phyloP scores from a whole-genome alignment of 2,797 vertebrate species.

The Bradypus variegatus region DNA sequence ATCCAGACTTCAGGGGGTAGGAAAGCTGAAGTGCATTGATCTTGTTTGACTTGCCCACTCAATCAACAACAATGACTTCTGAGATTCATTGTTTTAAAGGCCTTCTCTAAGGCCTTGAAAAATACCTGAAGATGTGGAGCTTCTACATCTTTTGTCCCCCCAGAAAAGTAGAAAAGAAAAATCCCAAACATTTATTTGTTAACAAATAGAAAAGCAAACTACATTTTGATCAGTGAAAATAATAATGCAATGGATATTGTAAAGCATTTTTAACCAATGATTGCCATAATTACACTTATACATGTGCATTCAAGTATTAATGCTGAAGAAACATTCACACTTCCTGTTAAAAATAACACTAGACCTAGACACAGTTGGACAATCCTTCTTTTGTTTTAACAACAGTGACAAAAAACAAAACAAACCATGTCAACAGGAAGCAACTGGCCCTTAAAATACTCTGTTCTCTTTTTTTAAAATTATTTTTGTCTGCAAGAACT shows the following conservation, averaged over 20 bases:
- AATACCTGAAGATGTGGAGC: background rate
- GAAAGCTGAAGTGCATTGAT: background rate
- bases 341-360: slow-evolving; percentile 61
- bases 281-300: slow-evolving; percentile 64
- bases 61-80: background rate
- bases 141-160: background rate
- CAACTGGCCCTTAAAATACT: slow-evolving; percentile 47
- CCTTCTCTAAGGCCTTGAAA: background rate
- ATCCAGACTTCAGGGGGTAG: background rate
- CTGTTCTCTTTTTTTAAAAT: background rate
- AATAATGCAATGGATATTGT: slow-evolving; percentile 62
- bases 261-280: slow-evolving; percentile 67
- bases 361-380: slow-evolving; percentile 58
- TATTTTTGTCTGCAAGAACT: slow-evolving; percentile 29
- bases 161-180: slow-evolving; percentile 64
- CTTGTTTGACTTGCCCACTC: background rate
- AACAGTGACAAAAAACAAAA: background rate
- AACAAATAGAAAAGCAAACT: slow-evolving; percentile 70
- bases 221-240: slow-evolving; percentile 58
- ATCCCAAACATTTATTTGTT: slow-evolving; percentile 39
- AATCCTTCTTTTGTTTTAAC: slow-evolving; percentile 26
- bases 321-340: slow-evolving; percentile 66
- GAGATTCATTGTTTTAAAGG: too few species aligned
- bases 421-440: slow-evolving; percentile 29
- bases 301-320: slow-evolving; percentile 70